Percentiles rank a stretch among this genome's conserved stretches.
Evolutionary conservation across 2,113 vertebrate species (phyloP).

Genomic region (Gobiocypris rarus): DNA sequence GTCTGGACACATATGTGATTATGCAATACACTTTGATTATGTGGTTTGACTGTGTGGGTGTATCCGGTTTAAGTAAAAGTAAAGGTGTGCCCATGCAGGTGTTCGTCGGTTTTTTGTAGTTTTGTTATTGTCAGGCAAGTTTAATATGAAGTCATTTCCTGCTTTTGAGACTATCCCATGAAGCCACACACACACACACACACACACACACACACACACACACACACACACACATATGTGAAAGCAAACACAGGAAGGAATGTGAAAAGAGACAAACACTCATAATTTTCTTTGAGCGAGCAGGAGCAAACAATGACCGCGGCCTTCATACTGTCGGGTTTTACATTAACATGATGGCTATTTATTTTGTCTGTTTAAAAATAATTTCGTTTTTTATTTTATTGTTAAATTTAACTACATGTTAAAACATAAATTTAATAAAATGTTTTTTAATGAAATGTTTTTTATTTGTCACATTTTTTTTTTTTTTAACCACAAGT

Average conservation of each 20-base stretch:
- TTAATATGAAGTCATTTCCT: constrained; percentile 35
- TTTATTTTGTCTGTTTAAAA: neutral
- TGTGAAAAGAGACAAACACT: constrained; percentile 21
- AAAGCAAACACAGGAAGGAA: constrained; percentile 32
- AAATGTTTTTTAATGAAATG: neutral
- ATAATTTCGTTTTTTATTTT: neutral
- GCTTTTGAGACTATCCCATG: constrained; percentile 16
- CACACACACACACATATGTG: neutral
- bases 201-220: neutral
- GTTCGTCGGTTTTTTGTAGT: neutral
- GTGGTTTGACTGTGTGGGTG: neutral
- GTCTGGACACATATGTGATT: neutral
- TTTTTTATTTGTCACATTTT: neutral
- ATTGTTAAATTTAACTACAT: neutral
- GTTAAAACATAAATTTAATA: neutral
- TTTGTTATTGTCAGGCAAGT: constrained; percentile 4
- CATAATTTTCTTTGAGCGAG: neutral
- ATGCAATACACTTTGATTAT: constrained; percentile 4
- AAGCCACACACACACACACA: neutral
- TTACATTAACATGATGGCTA: neutral
- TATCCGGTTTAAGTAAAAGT: neutral
- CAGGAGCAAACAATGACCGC: constrained; percentile 11
- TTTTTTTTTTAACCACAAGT: neutral
- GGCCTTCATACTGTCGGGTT: neutral
- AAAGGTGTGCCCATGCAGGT: constrained; percentile 33